Evolutionary conservation across 2,113 vertebrate species (phyloP).

Genomic region (Cichladusa arquata): DNA sequence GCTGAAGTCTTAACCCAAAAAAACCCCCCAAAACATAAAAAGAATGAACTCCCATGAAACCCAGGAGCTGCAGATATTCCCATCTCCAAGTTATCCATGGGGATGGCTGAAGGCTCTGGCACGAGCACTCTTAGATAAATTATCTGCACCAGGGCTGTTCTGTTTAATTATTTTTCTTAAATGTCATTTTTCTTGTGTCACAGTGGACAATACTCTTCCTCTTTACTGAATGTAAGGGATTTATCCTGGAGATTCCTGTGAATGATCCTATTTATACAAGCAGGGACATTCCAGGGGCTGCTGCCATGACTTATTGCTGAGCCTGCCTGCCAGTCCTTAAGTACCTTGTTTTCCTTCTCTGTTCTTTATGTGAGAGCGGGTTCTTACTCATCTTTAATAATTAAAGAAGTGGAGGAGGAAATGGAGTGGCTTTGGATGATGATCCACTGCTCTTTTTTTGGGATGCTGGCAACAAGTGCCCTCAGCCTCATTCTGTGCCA

Average conservation of each 20-base stretch:
- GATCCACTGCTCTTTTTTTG: accelerated
- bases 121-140: neutral
- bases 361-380: neutral
- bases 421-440: neutral
- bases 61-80: neutral
- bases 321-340: neutral
- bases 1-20: neutral
- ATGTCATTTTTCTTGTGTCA: slow-evolving; percentile 18
- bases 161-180: neutral
- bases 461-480: neutral
- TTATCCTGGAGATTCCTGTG: neutral
- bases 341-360: neutral
- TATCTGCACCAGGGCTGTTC: neutral
- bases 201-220: neutral
- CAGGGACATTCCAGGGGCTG: neutral
- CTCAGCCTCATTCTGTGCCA: neutral
- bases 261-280: neutral
- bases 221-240: neutral
- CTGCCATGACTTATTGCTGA: neutral
- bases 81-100: neutral
- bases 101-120: neutral
- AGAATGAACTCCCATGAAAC: neutral
- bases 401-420: neutral
- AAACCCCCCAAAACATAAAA: neutral
- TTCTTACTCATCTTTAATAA: neutral